Evolutionary conservation across 2,888 invertebrate genomes (phyloP), one percentile per base, ranked within the genome.

Genomic region (Zaprionus lineosus): DNA sequence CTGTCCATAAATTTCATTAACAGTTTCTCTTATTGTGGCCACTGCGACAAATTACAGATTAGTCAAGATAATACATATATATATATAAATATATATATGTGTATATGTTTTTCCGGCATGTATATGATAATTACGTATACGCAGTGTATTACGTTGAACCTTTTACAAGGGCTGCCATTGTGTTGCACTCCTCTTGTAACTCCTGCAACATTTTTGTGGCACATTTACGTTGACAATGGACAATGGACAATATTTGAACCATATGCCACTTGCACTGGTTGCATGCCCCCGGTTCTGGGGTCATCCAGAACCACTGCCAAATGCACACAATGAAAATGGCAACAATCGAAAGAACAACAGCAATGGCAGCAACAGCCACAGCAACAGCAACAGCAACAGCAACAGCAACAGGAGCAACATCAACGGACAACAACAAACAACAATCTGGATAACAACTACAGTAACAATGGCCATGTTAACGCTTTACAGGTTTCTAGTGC

Each of bases 1-100:
- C 74, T 79, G 47, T 48, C 48, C 79, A 84, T 79, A 79, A 85
- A 79, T 79, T 81, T 72, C 81, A 85, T 79, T 76, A 85, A 79
- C 86, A 85, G 76, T 62, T 83, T 81, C 41, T 43, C 21, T 21
- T 51, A 50, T 12, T 29, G 40, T 46, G 66, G 48, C 18, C 66
- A 65, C 60, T 77, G 77, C 77, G 79, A 63, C 82, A 81, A 74
- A 55, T 58, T 76, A 52, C 33, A 67, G 81, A 75, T 76, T 84
- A 76, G 75, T 74, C 60, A 53, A 60, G 53, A 62, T 63, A 55
- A 44, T 44, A 18, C 9, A 18, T 11, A 12, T 18, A 19, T 14
- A 36, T 53, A 11, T 14, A 12, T 14, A 12, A 1, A 12, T 11
- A 14, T 12, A 31, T 31, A 12, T 12, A 9, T 29, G 7, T 21